Percentiles rank a stretch among this genome's conserved stretches.
Conservation (phyloP, 2,113 vertebrate genomes). For the Columba janthina region DNA sequence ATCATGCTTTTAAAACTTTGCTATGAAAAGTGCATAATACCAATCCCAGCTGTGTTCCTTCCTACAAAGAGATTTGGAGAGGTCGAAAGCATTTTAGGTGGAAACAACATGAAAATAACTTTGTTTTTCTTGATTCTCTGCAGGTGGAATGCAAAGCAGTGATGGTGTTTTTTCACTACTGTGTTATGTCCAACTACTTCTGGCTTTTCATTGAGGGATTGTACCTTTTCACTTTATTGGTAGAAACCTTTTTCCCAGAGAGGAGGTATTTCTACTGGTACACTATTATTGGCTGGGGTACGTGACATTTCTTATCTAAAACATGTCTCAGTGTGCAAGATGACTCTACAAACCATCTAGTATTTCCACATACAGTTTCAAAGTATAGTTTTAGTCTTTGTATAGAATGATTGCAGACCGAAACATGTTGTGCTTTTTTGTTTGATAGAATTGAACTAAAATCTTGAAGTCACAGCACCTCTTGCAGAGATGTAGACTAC, state of each 20-base stretch:
- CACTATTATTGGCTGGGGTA: constrained; percentile 89
- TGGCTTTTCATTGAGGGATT: constrained; percentile 98
- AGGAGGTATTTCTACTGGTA: constrained; percentile 98
- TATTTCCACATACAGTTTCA: background rate
- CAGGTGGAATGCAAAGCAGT: constrained; percentile 96
- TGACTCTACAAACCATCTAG: rapidly evolving
- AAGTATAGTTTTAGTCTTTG: background rate
- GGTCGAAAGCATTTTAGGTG: background rate
- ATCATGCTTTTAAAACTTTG: background rate
- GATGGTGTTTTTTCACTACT: constrained; percentile 99
- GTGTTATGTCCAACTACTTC: constrained; percentile 99
- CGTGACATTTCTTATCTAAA: background rate
- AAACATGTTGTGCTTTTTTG: rapidly evolving
- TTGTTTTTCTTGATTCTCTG: background rate
- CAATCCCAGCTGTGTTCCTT: background rate
- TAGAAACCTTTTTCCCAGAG: constrained; percentile 97
- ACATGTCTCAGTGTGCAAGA: background rate
- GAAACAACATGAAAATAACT: background rate
- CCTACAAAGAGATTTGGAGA: background rate
- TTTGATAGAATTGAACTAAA: background rate
- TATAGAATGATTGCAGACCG: background rate
- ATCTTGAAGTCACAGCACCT: background rate
- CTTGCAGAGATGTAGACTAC: background rate
- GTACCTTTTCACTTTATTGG: constrained; percentile 95
- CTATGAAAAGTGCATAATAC: background rate